Conservation (phyloP, 2,888 invertebrate species). For the Lordiphosa andalusiaca region DNA sequence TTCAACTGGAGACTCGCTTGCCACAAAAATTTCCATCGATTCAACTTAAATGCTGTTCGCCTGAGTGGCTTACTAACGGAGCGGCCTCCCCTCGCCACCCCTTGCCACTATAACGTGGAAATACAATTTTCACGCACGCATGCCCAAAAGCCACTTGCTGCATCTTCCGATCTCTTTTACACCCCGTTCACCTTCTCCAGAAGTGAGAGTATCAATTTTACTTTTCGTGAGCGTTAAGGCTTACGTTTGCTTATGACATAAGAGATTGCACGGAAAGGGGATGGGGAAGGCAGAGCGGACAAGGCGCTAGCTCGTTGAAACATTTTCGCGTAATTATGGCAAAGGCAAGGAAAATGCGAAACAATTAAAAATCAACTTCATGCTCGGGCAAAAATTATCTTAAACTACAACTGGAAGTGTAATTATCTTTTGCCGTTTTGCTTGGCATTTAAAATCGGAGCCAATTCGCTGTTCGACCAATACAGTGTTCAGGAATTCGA, state of each 20-base stretch:
- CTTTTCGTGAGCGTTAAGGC: constrained; percentile 35
- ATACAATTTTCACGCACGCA: constrained; percentile 73
- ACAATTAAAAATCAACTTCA: constrained; percentile 48
- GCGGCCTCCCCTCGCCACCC: not conserved
- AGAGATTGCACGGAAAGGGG: constrained; percentile 58
- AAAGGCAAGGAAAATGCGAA: constrained; percentile 17
- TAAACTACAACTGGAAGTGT: constrained; percentile 47
- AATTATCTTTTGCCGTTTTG: constrained; percentile 49
- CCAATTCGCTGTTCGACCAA: constrained; percentile 20
- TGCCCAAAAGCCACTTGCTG: constrained; percentile 43
- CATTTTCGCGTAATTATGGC: constrained; percentile 39
- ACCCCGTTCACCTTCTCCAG: constrained; percentile 11
- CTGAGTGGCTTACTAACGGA: constrained; percentile 33
- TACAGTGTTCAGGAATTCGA: constrained; percentile 41
- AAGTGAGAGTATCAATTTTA: constrained; percentile 69
- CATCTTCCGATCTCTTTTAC: constrained; percentile 7
- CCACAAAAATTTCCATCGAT: constrained; percentile 29
- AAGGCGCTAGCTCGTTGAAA: constrained; percentile 23
- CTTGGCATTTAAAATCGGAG: constrained; percentile 22
- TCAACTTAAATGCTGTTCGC: constrained; percentile 1
- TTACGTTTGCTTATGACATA: constrained; percentile 51
- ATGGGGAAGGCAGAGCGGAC: constrained; percentile 5
- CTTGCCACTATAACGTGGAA: constrained; percentile 46
- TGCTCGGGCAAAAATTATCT: constrained; percentile 46
- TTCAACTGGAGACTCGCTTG: constrained; percentile 23